phyloP scores from a whole-genome alignment of 2,888 invertebrate species.

The Drosophila kambysellisi region DNA sequence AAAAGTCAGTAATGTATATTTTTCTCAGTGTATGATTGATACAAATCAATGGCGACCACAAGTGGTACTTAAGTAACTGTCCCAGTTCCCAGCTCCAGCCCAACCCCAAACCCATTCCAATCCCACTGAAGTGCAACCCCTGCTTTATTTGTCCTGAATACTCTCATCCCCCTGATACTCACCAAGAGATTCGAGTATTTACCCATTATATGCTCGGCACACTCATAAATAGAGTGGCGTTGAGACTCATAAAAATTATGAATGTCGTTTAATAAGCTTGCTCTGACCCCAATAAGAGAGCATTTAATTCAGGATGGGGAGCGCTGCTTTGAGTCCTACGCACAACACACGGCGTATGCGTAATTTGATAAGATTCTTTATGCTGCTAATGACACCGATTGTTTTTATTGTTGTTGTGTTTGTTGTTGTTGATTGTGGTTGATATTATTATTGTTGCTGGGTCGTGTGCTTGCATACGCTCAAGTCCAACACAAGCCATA shows the following conservation, averaged over 20 bases:
- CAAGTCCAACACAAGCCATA: slow-evolving; percentile 68
- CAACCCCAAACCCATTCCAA: background rate
- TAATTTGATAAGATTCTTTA: slow-evolving; percentile 75
- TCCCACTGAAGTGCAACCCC: slow-evolving; percentile 32
- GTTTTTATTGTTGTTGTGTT: slow-evolving; percentile 25
- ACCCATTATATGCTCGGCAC: slow-evolving; percentile 27
- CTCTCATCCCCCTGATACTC: slow-evolving; percentile 6
- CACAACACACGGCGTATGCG: slow-evolving; percentile 68
- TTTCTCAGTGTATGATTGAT: background rate
- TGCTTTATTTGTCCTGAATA: slow-evolving; percentile 29
- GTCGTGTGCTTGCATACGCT: slow-evolving; percentile 69
- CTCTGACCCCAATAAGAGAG: slow-evolving; percentile 61
- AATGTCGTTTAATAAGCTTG: slow-evolving; percentile 70
- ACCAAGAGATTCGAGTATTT: slow-evolving; percentile 45
- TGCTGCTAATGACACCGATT: slow-evolving; percentile 62
- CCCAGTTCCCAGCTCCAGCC: background rate
- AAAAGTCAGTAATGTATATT: background rate
- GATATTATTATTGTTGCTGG: slow-evolving; percentile 18
- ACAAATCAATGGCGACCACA: slow-evolving; percentile 37
- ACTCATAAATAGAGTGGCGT: slow-evolving; percentile 34
- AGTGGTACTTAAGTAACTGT: slow-evolving; percentile 44
- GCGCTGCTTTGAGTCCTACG: slow-evolving; percentile 38
- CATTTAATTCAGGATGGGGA: background rate
- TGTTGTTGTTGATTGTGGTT: slow-evolving; percentile 22
- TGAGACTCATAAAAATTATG: slow-evolving; percentile 69